A percentile compares a stretch with the other conserved stretches of the same genome.
Evolutionary conservation across 1,140 invertebrate species (phyloP).

Genomic region (Campoletis sonorensis): DNA sequence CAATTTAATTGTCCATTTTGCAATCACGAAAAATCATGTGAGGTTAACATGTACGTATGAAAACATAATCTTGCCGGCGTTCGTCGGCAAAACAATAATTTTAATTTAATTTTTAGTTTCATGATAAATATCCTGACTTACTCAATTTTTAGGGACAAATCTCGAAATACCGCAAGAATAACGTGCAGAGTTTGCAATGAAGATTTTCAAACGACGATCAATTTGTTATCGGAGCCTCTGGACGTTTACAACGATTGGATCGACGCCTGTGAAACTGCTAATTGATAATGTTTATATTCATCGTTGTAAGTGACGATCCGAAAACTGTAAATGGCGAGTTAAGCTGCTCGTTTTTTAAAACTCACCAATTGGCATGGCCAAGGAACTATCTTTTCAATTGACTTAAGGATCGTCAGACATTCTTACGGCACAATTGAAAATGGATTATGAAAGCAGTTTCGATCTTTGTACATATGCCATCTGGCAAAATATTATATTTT

Average conservation of each 20-base stretch:
- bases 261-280: constrained; percentile 97
- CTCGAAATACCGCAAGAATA: constrained; percentile 93
- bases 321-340: neutral
- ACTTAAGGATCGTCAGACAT: no score
- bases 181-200: constrained; percentile 96
- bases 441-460: no score
- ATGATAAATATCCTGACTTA: no score
- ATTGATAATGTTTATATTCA: constrained; percentile 76
- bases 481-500: no score
- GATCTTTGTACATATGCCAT: no score
- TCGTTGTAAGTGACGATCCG: neutral
- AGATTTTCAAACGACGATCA: constrained; percentile 97
- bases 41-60: constrained; percentile 97
- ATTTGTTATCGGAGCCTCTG: constrained; percentile 96
- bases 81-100: neutral
- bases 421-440: no score
- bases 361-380: no score
- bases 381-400: no score
- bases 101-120: constrained; percentile 7
- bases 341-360: no score
- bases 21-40: constrained; percentile 99
- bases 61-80: constrained; percentile 13
- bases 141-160: constrained; percentile 81
- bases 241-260: constrained; percentile 99
- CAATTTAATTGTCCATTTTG: constrained; percentile 99